Base-by-base conservation (phyloP, 2,888 invertebrate genomes). In the Dusona sp. region DNA sequence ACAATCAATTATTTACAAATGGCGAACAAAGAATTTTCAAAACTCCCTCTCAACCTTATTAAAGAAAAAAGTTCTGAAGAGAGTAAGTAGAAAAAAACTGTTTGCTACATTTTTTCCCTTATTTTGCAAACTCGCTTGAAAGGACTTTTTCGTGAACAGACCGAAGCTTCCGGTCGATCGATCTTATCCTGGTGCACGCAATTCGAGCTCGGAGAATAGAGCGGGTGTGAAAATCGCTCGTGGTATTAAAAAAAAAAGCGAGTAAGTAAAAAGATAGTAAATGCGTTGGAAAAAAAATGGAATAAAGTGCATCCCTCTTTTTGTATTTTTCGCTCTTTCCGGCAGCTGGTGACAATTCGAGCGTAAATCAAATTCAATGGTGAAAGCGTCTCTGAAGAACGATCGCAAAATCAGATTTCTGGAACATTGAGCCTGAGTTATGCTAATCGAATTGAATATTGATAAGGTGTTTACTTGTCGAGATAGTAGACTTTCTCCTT, bases 401-500 rank as follows among this genome's bases (percentile, higher is more conserved):
- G 83, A 87, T 89, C 86, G 80, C 75, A 68, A 88, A 90, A 85
- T 91, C 90, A 90, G 74, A 90, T 91, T 91, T 91, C 92, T 90
- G 92, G 92, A 93, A 93, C 91, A 92, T 88, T 90, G 91, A 80
- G 64, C 85, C 85, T 79, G 83, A 90, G 85, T 91, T 91, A 90
- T 91, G 90, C 79, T 90, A 90, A 92, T 91, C 81, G 84, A 89
- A 89, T 88, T 73, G 90, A 91, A 91, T 90, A 90, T 91, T 89
- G 89, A 92, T 91, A 85, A 89, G 88, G 86, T 90, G 89, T 89
- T 92, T 90, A 89, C 85, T 22, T n/a, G 25, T 61, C 29, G 29
- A 19, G 65, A 61, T 11, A 38, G 13, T 7, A 19, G 65, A 67
- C 65, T 38, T 16, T 61, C 72, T 64, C 61, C n/a, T 29, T 29